Conservation (phyloP, 2,113 vertebrate genomes). For the Ranitomeya variabilis region DNA sequence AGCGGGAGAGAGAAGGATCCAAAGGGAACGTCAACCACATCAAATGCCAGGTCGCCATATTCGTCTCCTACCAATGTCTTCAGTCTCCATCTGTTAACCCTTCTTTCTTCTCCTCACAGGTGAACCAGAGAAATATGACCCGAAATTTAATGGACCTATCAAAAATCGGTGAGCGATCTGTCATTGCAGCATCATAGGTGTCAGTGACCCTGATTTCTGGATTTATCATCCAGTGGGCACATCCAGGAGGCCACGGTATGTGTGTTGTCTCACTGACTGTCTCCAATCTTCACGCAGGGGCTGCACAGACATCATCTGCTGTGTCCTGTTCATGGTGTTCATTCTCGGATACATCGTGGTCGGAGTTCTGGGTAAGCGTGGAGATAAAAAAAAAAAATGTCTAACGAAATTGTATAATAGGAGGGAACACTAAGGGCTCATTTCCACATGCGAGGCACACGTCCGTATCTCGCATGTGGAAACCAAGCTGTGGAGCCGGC, state of each 20-base stretch:
- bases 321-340: conserved; percentile 79
- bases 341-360: conserved; percentile 79
- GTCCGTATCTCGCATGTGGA: too few relatives aligned
- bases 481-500: too few relatives aligned
- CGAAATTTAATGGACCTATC: conserved; percentile 80
- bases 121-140: conserved; percentile 75
- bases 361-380: conserved; percentile 81
- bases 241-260: not conserved
- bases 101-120: conserved; percentile 66
- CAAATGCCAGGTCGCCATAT: not conserved
- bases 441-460: too few relatives aligned
- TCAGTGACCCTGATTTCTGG: too few relatives aligned
- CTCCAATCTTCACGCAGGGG: conserved; percentile 69
- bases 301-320: conserved; percentile 88
- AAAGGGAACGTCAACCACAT: too few relatives aligned
- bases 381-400: not conserved
- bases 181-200: too few relatives aligned
- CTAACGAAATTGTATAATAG: too few relatives aligned
- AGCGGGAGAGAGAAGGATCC: too few relatives aligned
- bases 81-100: not conserved
- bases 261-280: not conserved
- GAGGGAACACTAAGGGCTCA: too few relatives aligned
- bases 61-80: not conserved
- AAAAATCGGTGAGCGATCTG: conserved; percentile 75
- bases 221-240: not conserved